phyloP scores from a whole-genome alignment of 2,113 vertebrate genomes.

The Meleagris gallopavo region DNA sequence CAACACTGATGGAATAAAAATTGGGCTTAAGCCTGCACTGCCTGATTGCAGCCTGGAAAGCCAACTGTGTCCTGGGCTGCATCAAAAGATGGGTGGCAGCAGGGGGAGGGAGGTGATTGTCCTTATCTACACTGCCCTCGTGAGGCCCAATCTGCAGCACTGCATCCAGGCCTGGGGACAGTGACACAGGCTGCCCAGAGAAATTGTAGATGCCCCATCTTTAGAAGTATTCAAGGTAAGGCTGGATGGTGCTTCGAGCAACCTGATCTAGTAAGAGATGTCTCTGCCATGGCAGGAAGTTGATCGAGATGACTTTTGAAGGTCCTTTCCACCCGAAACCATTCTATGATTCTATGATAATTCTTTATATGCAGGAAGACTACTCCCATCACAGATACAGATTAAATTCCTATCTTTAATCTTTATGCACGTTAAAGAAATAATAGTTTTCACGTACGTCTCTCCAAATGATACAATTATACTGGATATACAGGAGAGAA shows the following conservation, averaged over 20 bases:
- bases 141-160: neutral
- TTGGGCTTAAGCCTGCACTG: neutral
- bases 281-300: neutral
- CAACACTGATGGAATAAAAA: neutral
- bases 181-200: neutral
- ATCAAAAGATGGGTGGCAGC: neutral
- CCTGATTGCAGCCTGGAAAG: neutral
- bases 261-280: neutral
- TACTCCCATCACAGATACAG: neutral
- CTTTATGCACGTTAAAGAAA: neutral
- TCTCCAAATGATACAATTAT: neutral
- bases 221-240: neutral
- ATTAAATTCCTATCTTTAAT: neutral
- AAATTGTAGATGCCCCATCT: neutral
- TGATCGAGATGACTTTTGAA: neutral
- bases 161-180: neutral
- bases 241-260: neutral
- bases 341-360: neutral
- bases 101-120: neutral
- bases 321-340: neutral
- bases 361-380: neutral
- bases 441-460: neutral
- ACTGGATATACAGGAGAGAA: neutral
- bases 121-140: neutral
- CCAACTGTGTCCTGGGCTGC: neutral